Percentiles rank a stretch among this genome's conserved stretches.
Conservation (phyloP, 2,797 vertebrate species). For the Gephyroberyx darwinii region DNA sequence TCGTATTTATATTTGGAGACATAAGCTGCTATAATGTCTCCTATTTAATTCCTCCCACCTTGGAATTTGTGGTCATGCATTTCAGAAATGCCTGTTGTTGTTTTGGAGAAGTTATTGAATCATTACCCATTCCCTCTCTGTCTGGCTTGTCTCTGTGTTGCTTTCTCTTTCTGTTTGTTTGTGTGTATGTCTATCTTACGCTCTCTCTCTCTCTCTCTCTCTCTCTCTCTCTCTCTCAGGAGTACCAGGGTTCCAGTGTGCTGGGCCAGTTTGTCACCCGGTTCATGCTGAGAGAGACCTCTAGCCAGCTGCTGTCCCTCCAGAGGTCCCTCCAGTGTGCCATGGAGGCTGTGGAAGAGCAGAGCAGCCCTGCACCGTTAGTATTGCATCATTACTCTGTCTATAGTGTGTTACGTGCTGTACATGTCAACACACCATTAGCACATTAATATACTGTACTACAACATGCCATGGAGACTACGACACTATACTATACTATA, state of each 20-base stretch:
- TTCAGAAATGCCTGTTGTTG: slow-evolving; percentile 25
- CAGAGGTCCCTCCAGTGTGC: slow-evolving; percentile 93
- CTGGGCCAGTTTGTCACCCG: slow-evolving; percentile 94
- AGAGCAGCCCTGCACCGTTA: slow-evolving; percentile 88
- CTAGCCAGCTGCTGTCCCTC: slow-evolving; percentile 91
- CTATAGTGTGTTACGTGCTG: too few species aligned
- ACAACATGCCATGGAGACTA: too few species aligned
- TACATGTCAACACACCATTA: too few species aligned
- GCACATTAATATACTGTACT: too few species aligned
- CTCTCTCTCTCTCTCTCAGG: slow-evolving; percentile 73
- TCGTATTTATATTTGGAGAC: slow-evolving; percentile 47
- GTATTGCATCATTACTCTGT: slow-evolving; percentile 43
- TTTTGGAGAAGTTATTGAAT: slow-evolving; percentile 26
- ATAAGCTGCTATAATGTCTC: slow-evolving; percentile 41
- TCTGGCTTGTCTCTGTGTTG: neutral
- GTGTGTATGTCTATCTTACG: neutral
- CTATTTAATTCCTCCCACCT: slow-evolving; percentile 48
- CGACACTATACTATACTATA: too few species aligned
- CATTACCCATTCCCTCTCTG: slow-evolving; percentile 1
- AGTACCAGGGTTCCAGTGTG: slow-evolving; percentile 90
- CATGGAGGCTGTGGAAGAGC: slow-evolving; percentile 91
- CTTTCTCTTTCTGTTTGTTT: slow-evolving; percentile 7
- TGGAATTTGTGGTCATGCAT: slow-evolving; percentile 41
- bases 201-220: slow-evolving; percentile 17
- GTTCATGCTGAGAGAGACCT: slow-evolving; percentile 91